Conservation (phyloP, 2,888 invertebrate species). For the Diarsia brunnea region DNA sequence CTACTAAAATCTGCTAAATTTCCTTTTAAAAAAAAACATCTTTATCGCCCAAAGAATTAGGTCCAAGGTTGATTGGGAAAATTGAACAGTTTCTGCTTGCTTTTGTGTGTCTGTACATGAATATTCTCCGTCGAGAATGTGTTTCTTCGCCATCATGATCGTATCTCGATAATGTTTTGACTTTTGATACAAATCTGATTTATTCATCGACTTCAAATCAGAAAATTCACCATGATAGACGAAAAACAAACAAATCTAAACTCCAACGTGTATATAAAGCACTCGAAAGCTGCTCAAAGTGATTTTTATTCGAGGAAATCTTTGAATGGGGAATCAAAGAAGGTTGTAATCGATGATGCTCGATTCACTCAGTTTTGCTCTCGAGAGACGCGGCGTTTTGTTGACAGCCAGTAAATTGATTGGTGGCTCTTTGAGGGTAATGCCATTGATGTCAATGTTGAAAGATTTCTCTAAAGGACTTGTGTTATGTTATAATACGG, state of each 20-base stretch:
- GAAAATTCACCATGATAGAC: background rate
- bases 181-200: background rate
- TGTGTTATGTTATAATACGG: background rate
- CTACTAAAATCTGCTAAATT: too few relatives aligned
- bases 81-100: too few relatives aligned
- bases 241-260: slow-evolving; percentile 8
- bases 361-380: slow-evolving; percentile 20
- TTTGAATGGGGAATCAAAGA: slow-evolving; percentile 37
- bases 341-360: slow-evolving; percentile 27
- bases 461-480: background rate
- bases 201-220: background rate
- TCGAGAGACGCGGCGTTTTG: slow-evolving; percentile 16
- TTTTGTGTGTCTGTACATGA: background rate
- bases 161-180: background rate
- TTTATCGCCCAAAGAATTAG: too few relatives aligned
- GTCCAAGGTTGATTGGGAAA: too few relatives aligned
- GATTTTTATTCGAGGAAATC: slow-evolving; percentile 43
- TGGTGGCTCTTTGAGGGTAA: slow-evolving; percentile 24
- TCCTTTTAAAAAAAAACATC: too few relatives aligned
- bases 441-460: slow-evolving; percentile 5
- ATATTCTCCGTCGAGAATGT: background rate
- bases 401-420: slow-evolving; percentile 42
- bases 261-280: background rate
- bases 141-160: background rate
- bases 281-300: slow-evolving; percentile 53